Base-by-base conservation (phyloP, 2,888 invertebrate species). In the Syrista parreyssii region DNA sequence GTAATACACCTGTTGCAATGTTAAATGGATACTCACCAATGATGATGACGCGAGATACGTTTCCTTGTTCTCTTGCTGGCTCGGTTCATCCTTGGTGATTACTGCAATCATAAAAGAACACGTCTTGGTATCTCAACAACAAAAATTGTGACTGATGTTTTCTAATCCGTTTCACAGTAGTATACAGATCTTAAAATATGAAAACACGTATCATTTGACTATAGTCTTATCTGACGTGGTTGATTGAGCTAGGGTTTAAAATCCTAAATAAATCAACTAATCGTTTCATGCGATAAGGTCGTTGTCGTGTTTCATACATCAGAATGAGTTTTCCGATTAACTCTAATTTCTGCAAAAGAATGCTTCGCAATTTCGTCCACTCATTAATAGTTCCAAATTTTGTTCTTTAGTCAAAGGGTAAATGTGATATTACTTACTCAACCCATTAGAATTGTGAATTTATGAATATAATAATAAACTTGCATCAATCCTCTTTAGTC, bases 31-130 rank as follows among this genome's bases (percentile, higher is more conserved):
- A 86, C 85, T 86, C 78, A 89, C 89, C 82, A 89, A 84, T 80
- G 86, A 82, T 74, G 88, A 88, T 79, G 90, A 89, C 82, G 86
- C 86, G 80, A 86, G 86, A 82, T 89, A 87, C 74, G 83, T 82
- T 79, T 86, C 86, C 78, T 74, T 83, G 68, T 79, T 82, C 75
- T 85, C 81, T 76, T 80, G 87, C 76, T 88, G 85, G 69, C 88
- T 85, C 68, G 83, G 76, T 79, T 82, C 83, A 80, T 81, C 87
- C 75, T 90, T 87, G 31, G 76, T 68, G 73, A 76, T 76, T 72
- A 73, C 78, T 78, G 76, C 40, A 78, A 78, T 73, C 76, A 76
- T 68, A 78, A 78, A 75, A 76, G 32, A 68, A n/a, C 12, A 71
- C 11, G 9, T 31, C 15, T 71, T 71, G 6, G 9, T 55, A 9